These are phyloP conservation scores for Nephrotoma flavescens DNA, from an alignment of 2,888 invertebrate genomes.

Conservation along the genomic window DNA sequence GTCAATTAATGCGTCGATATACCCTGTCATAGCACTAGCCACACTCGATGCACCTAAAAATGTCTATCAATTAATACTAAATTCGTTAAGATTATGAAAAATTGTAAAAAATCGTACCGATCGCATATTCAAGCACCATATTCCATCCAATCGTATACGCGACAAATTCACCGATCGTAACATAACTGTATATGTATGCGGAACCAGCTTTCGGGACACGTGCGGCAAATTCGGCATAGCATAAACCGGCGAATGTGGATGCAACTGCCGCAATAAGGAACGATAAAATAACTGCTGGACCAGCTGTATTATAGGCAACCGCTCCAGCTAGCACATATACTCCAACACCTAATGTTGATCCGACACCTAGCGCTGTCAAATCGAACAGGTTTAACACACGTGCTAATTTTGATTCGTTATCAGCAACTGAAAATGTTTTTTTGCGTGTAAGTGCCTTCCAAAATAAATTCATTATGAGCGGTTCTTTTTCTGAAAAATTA, in stretches of 20 bases:
- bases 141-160: slow-evolving; percentile 78
- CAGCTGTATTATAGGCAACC: slow-evolving; percentile 73
- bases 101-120: slow-evolving; percentile 34
- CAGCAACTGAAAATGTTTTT: slow-evolving; percentile 35
- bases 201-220: slow-evolving; percentile 70
- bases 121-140: slow-evolving; percentile 62
- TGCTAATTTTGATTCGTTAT: slow-evolving; percentile 30
- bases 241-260: slow-evolving; percentile 74
- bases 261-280: slow-evolving; percentile 87
- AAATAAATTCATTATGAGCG: neutral
- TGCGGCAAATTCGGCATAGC: slow-evolving; percentile 71
- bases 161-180: slow-evolving; percentile 62
- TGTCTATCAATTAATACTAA: neutral
- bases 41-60: slow-evolving; percentile 55
- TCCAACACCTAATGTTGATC: slow-evolving; percentile 81
- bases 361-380: slow-evolving; percentile 74
- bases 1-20: slow-evolving; percentile 49
- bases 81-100: no score
- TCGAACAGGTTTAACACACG: slow-evolving; percentile 70
- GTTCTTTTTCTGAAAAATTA: no score
- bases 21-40: slow-evolving; percentile 56
- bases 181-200: slow-evolving; percentile 76
- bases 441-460: slow-evolving; percentile 31
- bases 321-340: slow-evolving; percentile 91
- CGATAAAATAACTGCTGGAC: slow-evolving; percentile 82